These are phyloP conservation scores for Sebastes matsubarae DNA, from an alignment of 2,797 vertebrate species.

Conservation along the genomic window DNA sequence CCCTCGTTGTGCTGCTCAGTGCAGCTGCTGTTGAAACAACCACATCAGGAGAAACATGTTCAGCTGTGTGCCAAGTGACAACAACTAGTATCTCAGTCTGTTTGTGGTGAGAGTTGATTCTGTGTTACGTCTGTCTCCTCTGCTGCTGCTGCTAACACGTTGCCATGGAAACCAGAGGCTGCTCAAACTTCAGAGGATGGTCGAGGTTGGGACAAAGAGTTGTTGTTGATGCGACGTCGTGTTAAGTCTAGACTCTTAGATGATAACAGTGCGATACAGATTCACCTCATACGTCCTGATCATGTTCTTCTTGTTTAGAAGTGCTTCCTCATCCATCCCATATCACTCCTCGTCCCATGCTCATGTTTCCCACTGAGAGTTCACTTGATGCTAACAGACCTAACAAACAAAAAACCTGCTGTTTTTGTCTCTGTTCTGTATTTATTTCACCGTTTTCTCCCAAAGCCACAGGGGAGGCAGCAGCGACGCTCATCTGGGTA, in stretches of 20 bases:
- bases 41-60: not conserved
- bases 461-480: slow-evolving; percentile 65
- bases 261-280: not conserved
- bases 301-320: not conserved
- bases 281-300: not conserved
- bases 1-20: not conserved
- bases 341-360: slow-evolving; percentile 21
- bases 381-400: slow-evolving; percentile 44
- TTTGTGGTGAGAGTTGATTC: slow-evolving; percentile 25
- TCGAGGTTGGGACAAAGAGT: not conserved
- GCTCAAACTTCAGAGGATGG: slow-evolving; percentile 21
- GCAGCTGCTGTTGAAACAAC: slow-evolving; percentile 9
- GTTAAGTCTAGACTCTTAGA: not conserved
- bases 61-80: not conserved
- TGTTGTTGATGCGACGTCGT: not conserved
- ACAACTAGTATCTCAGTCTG: slow-evolving; percentile 6
- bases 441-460: slow-evolving; percentile 62
- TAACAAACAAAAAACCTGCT: slow-evolving; percentile 55
- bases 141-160: slow-evolving; percentile 36
- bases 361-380: slow-evolving; percentile 17
- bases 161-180: slow-evolving; percentile 47
- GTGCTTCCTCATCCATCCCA: slow-evolving; percentile 32
- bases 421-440: slow-evolving; percentile 58
- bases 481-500: slow-evolving; percentile 58
- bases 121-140: slow-evolving; percentile 11